phyloP scores from a whole-genome alignment of 2,113 vertebrate genomes.

The Albula glossodonta region DNA sequence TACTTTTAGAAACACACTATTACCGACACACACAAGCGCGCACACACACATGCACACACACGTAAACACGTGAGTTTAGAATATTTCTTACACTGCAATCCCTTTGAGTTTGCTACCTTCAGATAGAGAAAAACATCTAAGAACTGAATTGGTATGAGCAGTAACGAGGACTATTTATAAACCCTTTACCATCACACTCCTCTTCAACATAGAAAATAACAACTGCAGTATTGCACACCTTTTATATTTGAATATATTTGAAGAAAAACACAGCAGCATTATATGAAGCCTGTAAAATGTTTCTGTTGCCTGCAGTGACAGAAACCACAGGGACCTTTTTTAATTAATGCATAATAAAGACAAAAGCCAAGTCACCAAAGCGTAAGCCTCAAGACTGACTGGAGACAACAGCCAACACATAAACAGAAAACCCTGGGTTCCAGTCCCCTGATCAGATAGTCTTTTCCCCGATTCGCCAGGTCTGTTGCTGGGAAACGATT shows the following conservation, averaged over 20 bases:
- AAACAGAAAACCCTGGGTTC: conserved; percentile 41
- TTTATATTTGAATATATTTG: not conserved
- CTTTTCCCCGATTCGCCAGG: not conserved
- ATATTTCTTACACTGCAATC: not conserved
- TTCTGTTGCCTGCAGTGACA: not conserved
- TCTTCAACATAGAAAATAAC: not conserved
- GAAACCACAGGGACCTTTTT: not conserved
- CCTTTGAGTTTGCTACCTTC: not conserved
- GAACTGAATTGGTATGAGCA: not conserved
- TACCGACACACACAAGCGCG: not conserved
- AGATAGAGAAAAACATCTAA: not conserved
- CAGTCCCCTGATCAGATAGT: conserved; percentile 19
- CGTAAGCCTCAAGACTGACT: conserved; percentile 57
- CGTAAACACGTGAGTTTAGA: not conserved
- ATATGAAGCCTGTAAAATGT: not conserved
- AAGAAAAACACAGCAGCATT: not conserved
- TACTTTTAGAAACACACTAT: too few relatives aligned
- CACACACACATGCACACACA: not conserved
- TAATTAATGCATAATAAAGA: conserved; percentile 25
- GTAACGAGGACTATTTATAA: not conserved
- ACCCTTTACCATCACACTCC: not conserved
- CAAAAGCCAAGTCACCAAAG: conserved; percentile 43
- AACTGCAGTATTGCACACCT: not conserved
- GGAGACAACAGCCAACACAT: conserved; percentile 28
- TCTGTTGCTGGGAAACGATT: conserved; percentile 40